Evolutionary conservation across 35 echinoderm and acorn worm genomes (phyloP).

Genomic region (Apostichopus parvimensis): DNA sequence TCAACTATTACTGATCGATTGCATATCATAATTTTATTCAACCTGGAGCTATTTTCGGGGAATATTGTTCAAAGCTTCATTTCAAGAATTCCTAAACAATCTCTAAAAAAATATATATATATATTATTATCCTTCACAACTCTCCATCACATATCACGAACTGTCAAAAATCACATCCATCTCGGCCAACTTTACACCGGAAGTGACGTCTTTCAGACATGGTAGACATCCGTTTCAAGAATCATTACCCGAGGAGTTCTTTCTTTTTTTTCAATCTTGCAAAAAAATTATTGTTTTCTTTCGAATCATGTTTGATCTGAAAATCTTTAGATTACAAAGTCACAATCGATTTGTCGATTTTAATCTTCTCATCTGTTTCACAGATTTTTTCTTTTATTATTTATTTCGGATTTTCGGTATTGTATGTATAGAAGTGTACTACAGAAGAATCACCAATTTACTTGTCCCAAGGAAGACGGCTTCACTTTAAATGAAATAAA

Average conservation of each 20-base stretch:
- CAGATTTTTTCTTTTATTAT: too few species aligned
- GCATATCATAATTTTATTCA: background rate
- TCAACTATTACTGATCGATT: background rate
- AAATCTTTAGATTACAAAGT: too few species aligned
- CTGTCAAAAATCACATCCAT: background rate
- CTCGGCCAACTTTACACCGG: conserved; percentile 1
- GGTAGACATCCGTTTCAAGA: background rate
- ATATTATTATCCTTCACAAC: background rate
- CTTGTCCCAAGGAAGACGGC: too few species aligned
- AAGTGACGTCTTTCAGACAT: background rate
- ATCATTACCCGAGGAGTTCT: background rate
- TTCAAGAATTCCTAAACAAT: background rate
- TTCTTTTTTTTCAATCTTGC: too few species aligned
- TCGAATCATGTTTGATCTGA: too few species aligned
- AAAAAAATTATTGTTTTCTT: too few species aligned
- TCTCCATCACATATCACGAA: background rate
- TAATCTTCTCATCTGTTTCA: too few species aligned
- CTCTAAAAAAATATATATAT: background rate
- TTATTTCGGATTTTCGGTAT: too few species aligned
- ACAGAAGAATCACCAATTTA: too few species aligned
- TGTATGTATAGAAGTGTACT: too few species aligned
- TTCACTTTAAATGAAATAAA: too few species aligned
- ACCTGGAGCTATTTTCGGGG: background rate
- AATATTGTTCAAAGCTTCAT: background rate
- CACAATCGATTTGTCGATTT: too few species aligned